Base-by-base conservation (phyloP, 2,797 vertebrate genomes). In the Anableps anableps region DNA sequence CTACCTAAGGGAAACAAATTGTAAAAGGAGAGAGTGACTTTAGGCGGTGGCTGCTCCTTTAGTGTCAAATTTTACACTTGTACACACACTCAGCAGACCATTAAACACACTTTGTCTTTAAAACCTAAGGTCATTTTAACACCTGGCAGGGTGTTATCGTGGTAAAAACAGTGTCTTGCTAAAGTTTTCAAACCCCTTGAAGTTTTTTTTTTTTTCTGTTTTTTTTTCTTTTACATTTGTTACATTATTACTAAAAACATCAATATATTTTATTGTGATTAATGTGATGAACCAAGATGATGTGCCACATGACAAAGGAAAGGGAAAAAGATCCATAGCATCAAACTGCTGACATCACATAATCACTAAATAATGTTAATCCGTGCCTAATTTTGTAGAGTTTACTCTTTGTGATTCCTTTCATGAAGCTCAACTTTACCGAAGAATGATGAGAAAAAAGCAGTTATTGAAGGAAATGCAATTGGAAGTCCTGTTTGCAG, bases 61-160 rank as follows among this genome's bases (percentile, higher is more conserved):
- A 36, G 81, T 77, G 50, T 41, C 26, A 83, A 50, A 80, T 38
- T 74, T 78, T 31, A 11, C 73, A 77, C 64, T 64, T 58, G 38
- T 31, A 50, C 41, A 75, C 58, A 64, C 74, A 76, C 50, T 70
- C 75, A 80, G 34, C 8, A 62, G 75, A 75, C 74, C 80, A 83
- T 43, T 83, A 86, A 79, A 83, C 75, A 84, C 79, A 76, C 80
- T 78, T 80, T 84, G 45, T 53, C 64, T 85, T 47, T 41, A 74
- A 86, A 85, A 86, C 84, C 85, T 66, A 16, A 84, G 87, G 88
- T 90, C 88, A 86, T 90, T 74, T 78, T 90, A 82, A 88, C 89
- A 88, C 82, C 82, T 36, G 13, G 34, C 7, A 29, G 90, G 74
- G 85, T 91, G 85, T 88, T 86, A 83, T 77, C 82, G 72, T 86